Evolutionary conservation across 2,888 invertebrate species (phyloP).

Genomic region (Labia minor): DNA sequence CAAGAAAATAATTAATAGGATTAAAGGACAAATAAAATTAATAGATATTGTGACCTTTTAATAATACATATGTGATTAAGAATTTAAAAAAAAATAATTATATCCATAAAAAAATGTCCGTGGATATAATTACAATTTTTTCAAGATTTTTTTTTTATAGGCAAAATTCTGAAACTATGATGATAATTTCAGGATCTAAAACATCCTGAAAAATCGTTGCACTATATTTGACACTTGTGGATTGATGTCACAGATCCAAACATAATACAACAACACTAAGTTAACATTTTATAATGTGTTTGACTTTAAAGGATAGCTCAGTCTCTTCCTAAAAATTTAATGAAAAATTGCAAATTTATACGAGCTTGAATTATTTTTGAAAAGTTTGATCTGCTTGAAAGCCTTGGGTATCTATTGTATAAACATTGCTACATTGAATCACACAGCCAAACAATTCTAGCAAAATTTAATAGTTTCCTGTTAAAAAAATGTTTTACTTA

Average conservation of each 20-base stretch:
- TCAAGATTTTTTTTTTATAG: not conserved
- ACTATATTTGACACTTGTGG: slow-evolving; percentile 13
- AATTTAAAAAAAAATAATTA: slow-evolving; percentile 1
- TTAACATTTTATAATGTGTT: slow-evolving; percentile 13
- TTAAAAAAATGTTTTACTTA: slow-evolving; percentile 1
- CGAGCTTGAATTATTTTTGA: slow-evolving; percentile 16
- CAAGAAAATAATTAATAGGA: slow-evolving; percentile 16
- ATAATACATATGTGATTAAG: slow-evolving; percentile 16
- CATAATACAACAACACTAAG: not conserved
- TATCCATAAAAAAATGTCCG: slow-evolving; percentile 15
- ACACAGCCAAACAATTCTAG: slow-evolving; percentile 24
- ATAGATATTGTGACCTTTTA: not conserved
- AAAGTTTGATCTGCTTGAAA: slow-evolving; percentile 19
- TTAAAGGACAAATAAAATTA: not conserved
- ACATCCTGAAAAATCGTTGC: slow-evolving; percentile 8
- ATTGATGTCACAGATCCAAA: slow-evolving; percentile 1
- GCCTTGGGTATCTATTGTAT: slow-evolving; percentile 16
- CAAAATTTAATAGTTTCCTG: slow-evolving; percentile 17
- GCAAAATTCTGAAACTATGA: not conserved
- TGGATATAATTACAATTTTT: not conserved
- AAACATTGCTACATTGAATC: slow-evolving; percentile 22
- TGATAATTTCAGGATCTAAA: not conserved
- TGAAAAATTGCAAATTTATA: slow-evolving; percentile 18
- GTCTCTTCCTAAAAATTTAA: slow-evolving; percentile 18
- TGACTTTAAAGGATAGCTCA: not conserved